Conservation (phyloP, 1,140 invertebrate species). For the Drosophila tristis region DNA sequence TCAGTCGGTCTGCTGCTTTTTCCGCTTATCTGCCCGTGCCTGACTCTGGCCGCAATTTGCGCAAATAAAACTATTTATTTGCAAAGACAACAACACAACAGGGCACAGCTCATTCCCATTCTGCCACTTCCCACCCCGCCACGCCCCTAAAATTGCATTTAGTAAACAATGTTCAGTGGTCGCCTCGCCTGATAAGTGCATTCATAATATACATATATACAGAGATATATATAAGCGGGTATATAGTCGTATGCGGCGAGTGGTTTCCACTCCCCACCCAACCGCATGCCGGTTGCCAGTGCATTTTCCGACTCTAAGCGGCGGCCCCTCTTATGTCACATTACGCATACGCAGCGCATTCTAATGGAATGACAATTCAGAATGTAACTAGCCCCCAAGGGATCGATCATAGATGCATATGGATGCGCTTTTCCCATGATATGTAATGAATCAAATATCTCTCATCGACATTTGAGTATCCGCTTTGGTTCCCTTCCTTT, state of each 20-base stretch:
- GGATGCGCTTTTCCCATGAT: too few relatives aligned
- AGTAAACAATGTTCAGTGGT: slow-evolving; percentile 67
- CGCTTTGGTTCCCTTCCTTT: too few relatives aligned
- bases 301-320: slow-evolving; percentile 5
- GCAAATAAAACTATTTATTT: slow-evolving; percentile 81
- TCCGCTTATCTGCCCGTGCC: slow-evolving; percentile 50
- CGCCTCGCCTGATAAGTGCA: slow-evolving; percentile 43
- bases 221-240: neutral
- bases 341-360: slow-evolving; percentile 65
- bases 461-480: too few relatives aligned
- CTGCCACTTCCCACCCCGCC: slow-evolving; percentile 1
- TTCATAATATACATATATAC: slow-evolving; percentile 4
- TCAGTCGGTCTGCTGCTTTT: slow-evolving; percentile 24
- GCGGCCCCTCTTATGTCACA: slow-evolving; percentile 35
- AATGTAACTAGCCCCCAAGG: slow-evolving; percentile 28
- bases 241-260: slow-evolving; percentile 3
- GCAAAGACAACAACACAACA: slow-evolving; percentile 49
- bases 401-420: neutral
- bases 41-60: slow-evolving; percentile 65
- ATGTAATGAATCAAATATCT: too few relatives aligned
- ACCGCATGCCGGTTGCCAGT: slow-evolving; percentile 44
- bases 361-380: too few relatives aligned
- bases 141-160: slow-evolving; percentile 35
- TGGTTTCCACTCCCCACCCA: slow-evolving; percentile 24
- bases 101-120: neutral